Conservation (phyloP, 2,113 vertebrate genomes). For the Anser cygnoides region DNA sequence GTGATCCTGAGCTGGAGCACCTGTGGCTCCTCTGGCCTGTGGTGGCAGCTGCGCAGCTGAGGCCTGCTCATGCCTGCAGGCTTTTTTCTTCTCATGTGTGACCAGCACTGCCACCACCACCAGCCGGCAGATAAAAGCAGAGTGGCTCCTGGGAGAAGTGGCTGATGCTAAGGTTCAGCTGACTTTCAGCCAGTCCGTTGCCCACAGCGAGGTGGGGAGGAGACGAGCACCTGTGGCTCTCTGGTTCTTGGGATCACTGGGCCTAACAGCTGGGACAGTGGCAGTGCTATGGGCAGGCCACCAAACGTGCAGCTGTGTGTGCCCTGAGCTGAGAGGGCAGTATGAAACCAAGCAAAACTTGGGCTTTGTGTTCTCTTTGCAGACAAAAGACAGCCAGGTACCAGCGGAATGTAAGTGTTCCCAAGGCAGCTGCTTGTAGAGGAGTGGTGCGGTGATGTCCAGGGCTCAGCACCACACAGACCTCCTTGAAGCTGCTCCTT, state of each 20-base stretch:
- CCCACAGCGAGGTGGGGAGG: not conserved
- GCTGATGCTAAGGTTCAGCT: not conserved
- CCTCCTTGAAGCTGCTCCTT: not conserved
- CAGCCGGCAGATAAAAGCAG: not conserved
- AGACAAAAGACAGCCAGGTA: not conserved
- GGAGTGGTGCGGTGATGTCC: not conserved
- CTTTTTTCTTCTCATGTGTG: not conserved
- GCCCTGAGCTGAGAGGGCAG: not conserved
- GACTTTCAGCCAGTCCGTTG: fast-evolving
- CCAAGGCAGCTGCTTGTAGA: not conserved
- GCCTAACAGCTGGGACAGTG: not conserved
- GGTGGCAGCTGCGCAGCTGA: not conserved
- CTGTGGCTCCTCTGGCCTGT: not conserved
- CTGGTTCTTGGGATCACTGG: not conserved
- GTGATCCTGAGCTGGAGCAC: not conserved
- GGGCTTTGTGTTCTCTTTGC: not conserved
- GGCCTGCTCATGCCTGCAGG: not conserved
- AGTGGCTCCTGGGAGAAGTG: not conserved
- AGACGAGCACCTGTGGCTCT: not conserved
- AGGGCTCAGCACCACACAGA: not conserved
- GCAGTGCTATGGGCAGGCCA: not conserved
- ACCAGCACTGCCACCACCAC: not conserved
- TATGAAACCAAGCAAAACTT: not conserved
- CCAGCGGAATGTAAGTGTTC: not conserved
- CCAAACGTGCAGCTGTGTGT: fast-evolving